These are phyloP conservation scores for Leptinotarsa undecemlineata DNA, from an alignment of 1,140 invertebrate species.

Conservation along the genomic window DNA sequence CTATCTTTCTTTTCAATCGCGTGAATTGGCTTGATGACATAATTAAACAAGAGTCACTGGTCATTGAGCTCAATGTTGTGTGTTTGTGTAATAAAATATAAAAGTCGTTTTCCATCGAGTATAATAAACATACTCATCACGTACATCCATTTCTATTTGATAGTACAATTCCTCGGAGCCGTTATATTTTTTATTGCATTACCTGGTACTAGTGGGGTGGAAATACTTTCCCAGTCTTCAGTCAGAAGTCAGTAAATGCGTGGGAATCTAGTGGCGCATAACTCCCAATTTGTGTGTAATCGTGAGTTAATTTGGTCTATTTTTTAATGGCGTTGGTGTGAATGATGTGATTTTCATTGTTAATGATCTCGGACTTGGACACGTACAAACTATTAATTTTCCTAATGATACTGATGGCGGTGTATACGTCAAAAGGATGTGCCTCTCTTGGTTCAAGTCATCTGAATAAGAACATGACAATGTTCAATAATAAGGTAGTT, in stretches of 20 bases:
- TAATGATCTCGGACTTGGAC: slow-evolving; percentile 13
- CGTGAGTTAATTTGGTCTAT: slow-evolving; percentile 32
- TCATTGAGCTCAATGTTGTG: neutral
- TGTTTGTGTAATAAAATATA: neutral
- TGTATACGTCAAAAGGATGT: too few species aligned
- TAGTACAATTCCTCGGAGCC: slow-evolving; percentile 30
- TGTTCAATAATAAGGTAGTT: too few species aligned
- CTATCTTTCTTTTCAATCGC: too few species aligned
- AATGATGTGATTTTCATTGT: slow-evolving; percentile 7
- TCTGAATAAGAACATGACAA: too few species aligned
- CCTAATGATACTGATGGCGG: neutral
- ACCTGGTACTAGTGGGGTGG: slow-evolving; percentile 29
- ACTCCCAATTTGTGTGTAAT: slow-evolving; percentile 23
- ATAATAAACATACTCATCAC: slow-evolving; percentile 16
- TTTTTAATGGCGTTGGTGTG: slow-evolving; percentile 25
- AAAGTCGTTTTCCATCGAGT: neutral
- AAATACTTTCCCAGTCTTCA: slow-evolving; percentile 21
- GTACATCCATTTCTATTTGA: slow-evolving; percentile 30
- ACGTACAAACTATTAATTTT: slow-evolving; percentile 32
- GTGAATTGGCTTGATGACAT: neutral
- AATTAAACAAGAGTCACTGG: neutral
- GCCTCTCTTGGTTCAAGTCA: too few species aligned
- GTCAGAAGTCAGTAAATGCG: slow-evolving; percentile 32
- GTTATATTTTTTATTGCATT: slow-evolving; percentile 24
- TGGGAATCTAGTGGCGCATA: slow-evolving; percentile 36